Evolutionary conservation across 2,797 vertebrate genomes (phyloP), one percentile per base, ranked within the genome.

Genomic region (Macropodus opercularis): DNA sequence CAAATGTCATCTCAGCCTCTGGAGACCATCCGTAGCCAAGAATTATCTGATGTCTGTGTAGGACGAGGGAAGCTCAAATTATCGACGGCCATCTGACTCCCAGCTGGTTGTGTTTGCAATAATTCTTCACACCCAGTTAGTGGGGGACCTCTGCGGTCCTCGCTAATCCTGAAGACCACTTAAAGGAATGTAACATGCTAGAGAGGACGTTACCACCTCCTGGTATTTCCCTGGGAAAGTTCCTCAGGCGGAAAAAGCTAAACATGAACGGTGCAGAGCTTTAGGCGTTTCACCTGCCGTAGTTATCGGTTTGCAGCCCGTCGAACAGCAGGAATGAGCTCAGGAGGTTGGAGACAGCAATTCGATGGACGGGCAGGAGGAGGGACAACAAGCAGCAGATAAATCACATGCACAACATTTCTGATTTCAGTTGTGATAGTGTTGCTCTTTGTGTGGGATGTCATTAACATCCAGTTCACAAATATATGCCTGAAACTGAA

Each of bases 61-160:
- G 52, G 43, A 64, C 5, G 57, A 69, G 62, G 40, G 67, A 64
- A 42, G 59, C 72, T 71, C 60, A 70, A 72, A 81, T 79, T 70
- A 86, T 73, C 23, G 8, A 21, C 49, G 69, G 58, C 67, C 70
- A 73, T 83, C 78, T 77, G 72, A 85, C 63, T 75, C 69, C 67
- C 73, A 77, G 72, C 78, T 85, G 69, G 63, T 50, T 71, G 24
- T 72, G 59, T 80, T 77, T 77, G 56, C 59, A 51, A 65, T 63
- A 26, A 60, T 60, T 72, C 63, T 52, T 69, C 68, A 64, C 54
- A 55, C 46, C 52, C 66, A 58, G 66, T 24, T 12, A 72, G 74
- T 13, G 27, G 40, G 19, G 69, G 53, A 62, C 53, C 53, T 66
- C 75, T 38, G 15, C 3, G 14, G 69, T 54, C 70, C 36, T 68